Base-by-base conservation (phyloP, 2,797 vertebrate genomes). In the Schizothorax lantsangensis region DNA sequence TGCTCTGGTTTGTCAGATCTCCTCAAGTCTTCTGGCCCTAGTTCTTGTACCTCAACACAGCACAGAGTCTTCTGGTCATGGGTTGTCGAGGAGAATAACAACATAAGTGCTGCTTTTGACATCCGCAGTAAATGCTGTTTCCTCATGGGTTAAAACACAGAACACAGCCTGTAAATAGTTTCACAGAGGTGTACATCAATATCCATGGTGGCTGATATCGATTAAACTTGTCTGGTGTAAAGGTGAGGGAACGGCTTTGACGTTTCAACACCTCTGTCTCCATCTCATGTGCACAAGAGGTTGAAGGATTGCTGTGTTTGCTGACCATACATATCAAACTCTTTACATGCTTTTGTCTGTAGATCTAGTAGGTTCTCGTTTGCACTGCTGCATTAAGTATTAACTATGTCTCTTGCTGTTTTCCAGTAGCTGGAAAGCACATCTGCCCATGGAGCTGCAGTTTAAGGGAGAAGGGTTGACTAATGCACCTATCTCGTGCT, bases 401-500 rank as follows among this genome's bases (percentile, higher is more conserved):
- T 78, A 57, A 38, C 19, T 5, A 38, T 54, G 74, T 80, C 17
- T 33, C 43, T 47, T 68, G 62, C 79, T 81, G 43, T 68, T 81
- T 68, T 79, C 14, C 36, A 79, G 49, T 78, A 78, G 38, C 57
- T 19, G 9, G 38, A 43, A 64, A 64, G 38, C 59, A 45, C 36
- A 36, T 78, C 47, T 26, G 79, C 15, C 49, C 45, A 38, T 33
- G 69, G 21, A 73, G 49, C 79, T 81, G 84, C 79, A 87, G 83
- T 86, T 88, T 36, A 75, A 47, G 30, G 15, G 62, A 66, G 43
- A 87, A 87, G 54, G 47, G n/a, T 66, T 87, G 84, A 90, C 84
- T 88, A 88, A 90, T 87, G 62, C 40, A 84, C 71, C 71, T 84
- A 49, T 85, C 85, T 81, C 0, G 38, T 57, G 75, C 78, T 66